Conservation (phyloP, 2,888 invertebrate species). For the Leptogaster cylindrica region DNA sequence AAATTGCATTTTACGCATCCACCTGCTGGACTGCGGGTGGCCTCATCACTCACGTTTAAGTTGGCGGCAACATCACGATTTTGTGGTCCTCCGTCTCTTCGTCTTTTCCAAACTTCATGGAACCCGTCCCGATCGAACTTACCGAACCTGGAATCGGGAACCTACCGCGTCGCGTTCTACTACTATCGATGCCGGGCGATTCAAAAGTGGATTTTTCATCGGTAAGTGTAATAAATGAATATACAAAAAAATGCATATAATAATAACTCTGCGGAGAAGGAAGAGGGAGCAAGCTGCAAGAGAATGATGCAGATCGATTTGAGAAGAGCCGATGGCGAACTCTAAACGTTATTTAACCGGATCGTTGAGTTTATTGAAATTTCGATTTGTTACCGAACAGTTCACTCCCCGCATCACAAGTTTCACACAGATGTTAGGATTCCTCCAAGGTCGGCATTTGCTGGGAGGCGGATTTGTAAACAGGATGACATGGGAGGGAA, state of each 20-base stretch:
- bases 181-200: background rate
- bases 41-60: conserved; percentile 24
- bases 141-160: too few relatives aligned
- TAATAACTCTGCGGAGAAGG: too few relatives aligned
- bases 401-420: too few relatives aligned
- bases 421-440: too few relatives aligned
- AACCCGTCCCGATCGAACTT: too few relatives aligned
- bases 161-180: conserved; percentile 11
- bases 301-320: background rate
- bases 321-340: background rate
- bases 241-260: too few relatives aligned
- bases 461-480: too few relatives aligned
- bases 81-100: background rate
- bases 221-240: background rate
- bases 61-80: background rate
- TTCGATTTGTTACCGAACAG: background rate
- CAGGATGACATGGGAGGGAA: too few relatives aligned
- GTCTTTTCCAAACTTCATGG: too few relatives aligned
- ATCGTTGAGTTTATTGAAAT: background rate
- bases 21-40: conserved; percentile 32
- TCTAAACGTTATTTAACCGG: conserved; percentile 16
- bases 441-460: too few relatives aligned
- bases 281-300: too few relatives aligned
- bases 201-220: background rate
- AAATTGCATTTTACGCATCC: conserved; percentile 35